Conservation (phyloP, 2,797 vertebrate species). For the Coranthus polyacanthus region DNA sequence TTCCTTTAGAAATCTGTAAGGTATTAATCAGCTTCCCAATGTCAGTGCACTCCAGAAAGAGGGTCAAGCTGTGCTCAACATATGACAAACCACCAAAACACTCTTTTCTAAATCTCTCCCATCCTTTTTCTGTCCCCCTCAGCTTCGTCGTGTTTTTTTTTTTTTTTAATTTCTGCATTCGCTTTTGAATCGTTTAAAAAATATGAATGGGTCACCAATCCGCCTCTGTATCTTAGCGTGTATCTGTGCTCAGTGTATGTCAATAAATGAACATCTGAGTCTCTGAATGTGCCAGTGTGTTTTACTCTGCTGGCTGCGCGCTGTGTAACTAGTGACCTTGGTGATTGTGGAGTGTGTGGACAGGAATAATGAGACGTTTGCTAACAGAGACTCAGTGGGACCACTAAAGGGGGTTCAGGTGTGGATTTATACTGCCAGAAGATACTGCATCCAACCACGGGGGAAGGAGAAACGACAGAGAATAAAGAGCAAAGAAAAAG, state of each 20-base stretch:
- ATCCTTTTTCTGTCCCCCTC: neutral
- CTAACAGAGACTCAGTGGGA: slow-evolving; percentile 54
- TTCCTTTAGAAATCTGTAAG: slow-evolving; percentile 30
- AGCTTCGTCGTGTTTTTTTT: slow-evolving; percentile 2
- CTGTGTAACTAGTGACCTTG: slow-evolving; percentile 74
- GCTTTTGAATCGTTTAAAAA: slow-evolving; percentile 5
- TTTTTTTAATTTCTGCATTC: neutral
- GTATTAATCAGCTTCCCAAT: slow-evolving; percentile 30
- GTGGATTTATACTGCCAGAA: slow-evolving; percentile 29
- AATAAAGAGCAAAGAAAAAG: slow-evolving; percentile 22
- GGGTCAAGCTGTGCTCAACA: slow-evolving; percentile 20
- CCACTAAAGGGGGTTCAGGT: slow-evolving; percentile 37
- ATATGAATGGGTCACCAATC: neutral
- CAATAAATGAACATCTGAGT: neutral
- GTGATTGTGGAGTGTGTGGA: slow-evolving; percentile 63
- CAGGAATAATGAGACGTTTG: slow-evolving; percentile 73
- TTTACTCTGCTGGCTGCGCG: slow-evolving; percentile 41
- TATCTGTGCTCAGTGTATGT: neutral
- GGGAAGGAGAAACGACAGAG: slow-evolving; percentile 22
- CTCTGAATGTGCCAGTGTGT: slow-evolving; percentile 15
- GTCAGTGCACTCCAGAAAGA: slow-evolving; percentile 16
- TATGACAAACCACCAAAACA: slow-evolving; percentile 11
- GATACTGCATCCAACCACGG: slow-evolving; percentile 32
- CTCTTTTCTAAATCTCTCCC: neutral
- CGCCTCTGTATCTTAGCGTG: slow-evolving; percentile 1